Percentiles rank a stretch among this genome's conserved stretches.
Evolutionary conservation across 2,113 vertebrate species (phyloP).

Genomic region (Hemicordylus capensis): DNA sequence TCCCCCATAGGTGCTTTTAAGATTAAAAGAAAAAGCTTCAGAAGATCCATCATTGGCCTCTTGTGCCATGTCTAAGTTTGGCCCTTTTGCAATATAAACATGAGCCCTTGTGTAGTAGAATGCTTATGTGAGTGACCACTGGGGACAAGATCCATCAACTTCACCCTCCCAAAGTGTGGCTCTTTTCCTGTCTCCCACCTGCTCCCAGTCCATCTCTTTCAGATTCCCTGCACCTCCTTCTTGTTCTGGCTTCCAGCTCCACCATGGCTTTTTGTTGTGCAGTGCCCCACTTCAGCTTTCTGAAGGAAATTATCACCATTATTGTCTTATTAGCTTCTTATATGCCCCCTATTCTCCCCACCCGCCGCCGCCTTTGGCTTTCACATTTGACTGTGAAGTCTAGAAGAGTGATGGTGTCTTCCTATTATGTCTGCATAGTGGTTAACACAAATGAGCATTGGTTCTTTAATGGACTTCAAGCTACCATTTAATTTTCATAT

Average conservation of each 20-base stretch:
- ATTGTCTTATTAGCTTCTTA: neutral
- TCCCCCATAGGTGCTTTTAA: neutral
- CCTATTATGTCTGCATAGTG: neutral
- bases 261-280: neutral
- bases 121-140: neutral
- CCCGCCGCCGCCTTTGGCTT: too few relatives aligned
- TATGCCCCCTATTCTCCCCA: neutral
- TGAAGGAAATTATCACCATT: neutral
- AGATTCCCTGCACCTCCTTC: neutral
- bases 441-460: too few relatives aligned
- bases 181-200: neutral
- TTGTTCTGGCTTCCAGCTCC: neutral
- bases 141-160: neutral
- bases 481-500: too few relatives aligned
- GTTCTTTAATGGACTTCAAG: too few relatives aligned
- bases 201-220: neutral
- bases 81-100: neutral
- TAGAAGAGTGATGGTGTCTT: neutral
- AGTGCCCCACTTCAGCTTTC: neutral
- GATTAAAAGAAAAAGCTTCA: neutral
- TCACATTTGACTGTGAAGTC: neutral
- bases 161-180: neutral
- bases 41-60: neutral
- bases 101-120: neutral
- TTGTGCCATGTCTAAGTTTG: neutral